These are phyloP conservation scores for Platanista minor DNA, from an alignment of 2,113 vertebrate species.

Conservation along the genomic window DNA sequence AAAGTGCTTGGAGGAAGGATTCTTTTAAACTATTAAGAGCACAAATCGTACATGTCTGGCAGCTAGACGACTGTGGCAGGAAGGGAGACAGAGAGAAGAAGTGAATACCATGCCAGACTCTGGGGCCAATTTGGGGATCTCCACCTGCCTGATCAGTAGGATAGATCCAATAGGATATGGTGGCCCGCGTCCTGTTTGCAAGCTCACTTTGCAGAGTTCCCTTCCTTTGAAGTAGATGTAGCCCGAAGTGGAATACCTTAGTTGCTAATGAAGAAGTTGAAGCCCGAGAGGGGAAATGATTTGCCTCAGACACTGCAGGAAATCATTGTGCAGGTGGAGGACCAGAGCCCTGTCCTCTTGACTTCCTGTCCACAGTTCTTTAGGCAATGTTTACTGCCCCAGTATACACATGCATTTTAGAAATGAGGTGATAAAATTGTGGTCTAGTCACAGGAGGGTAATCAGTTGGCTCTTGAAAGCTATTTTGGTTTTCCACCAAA, in stretches of 20 bases:
- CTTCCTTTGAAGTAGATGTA: not conserved
- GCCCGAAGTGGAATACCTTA: not conserved
- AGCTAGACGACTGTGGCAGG: slow-evolving; percentile 46
- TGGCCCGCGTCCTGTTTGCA: not conserved
- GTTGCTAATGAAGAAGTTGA: not conserved
- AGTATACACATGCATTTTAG: not conserved
- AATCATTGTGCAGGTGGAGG: not conserved
- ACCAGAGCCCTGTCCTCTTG: not conserved
- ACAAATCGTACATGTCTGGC: slow-evolving; percentile 70
- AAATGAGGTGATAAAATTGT: not conserved
- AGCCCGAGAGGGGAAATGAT: not conserved
- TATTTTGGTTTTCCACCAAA: not conserved
- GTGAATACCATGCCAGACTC: slow-evolving; percentile 14
- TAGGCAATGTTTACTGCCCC: no score
- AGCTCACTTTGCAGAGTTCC: not conserved
- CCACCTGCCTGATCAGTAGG: not conserved
- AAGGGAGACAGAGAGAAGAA: slow-evolving; percentile 29
- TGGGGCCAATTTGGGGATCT: not conserved
- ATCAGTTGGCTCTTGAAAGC: not conserved
- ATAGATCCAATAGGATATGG: not conserved
- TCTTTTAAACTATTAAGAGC: slow-evolving; percentile 60
- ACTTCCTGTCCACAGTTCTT: not conserved
- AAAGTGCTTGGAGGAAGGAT: slow-evolving; percentile 76
- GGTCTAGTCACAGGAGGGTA: not conserved
- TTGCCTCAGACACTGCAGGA: not conserved